phyloP scores from a whole-genome alignment of 2,888 invertebrate species.

The Microctonus aethiopoides region DNA sequence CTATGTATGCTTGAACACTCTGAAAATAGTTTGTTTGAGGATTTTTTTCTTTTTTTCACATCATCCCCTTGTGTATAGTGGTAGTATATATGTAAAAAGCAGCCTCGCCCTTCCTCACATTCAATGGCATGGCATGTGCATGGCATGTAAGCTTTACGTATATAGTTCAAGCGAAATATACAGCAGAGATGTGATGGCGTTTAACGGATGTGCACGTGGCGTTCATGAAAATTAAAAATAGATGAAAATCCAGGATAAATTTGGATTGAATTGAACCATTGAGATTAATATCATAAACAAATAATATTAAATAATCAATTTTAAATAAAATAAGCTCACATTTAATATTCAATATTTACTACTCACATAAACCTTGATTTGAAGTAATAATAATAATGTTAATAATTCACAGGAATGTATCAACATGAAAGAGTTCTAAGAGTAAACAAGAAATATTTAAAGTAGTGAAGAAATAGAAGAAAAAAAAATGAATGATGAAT shows the following conservation, averaged over 20 bases:
- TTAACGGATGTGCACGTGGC: conserved; percentile 33
- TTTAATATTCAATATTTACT: background rate
- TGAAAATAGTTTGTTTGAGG: background rate
- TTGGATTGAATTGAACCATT: background rate
- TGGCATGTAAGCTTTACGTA: background rate
- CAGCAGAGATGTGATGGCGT: background rate
- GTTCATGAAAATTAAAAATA: conserved; percentile 42
- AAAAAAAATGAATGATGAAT: background rate
- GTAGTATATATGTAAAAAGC: background rate
- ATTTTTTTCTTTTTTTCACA: too few species aligned
- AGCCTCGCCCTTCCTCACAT: conserved; percentile 8
- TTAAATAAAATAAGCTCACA: background rate
- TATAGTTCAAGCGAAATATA: background rate
- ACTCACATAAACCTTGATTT: background rate
- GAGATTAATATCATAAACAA: background rate
- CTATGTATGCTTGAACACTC: too few species aligned
- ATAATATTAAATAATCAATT: background rate
- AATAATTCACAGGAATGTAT: background rate
- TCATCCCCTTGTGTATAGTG: background rate
- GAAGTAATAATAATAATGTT: background rate
- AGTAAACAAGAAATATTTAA: background rate
- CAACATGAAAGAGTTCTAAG: background rate
- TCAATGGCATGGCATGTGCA: conserved; percentile 6
- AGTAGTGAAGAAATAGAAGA: background rate
- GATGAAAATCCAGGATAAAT: conserved; percentile 30